Evolutionary conservation across 2,797 vertebrate species (phyloP).

Genomic region (Pseudomugil gertrudae): DNA sequence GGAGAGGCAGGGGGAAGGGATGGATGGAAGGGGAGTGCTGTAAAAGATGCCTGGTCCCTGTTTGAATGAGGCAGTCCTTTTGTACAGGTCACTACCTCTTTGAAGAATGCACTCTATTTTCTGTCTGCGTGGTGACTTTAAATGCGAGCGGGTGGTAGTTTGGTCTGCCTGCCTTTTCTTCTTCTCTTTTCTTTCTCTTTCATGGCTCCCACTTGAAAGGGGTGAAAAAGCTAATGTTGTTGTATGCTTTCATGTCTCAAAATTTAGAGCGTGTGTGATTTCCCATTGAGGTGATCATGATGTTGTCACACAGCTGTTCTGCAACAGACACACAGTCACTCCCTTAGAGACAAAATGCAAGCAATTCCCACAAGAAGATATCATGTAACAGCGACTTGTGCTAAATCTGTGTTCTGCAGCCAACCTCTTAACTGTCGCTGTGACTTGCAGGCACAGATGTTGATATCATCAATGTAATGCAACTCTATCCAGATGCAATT

Average conservation of each 20-base stretch:
- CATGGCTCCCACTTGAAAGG: conserved; percentile 7
- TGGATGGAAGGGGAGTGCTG: conserved; percentile 69
- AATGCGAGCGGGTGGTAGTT: conserved; percentile 28
- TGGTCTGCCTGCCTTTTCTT: conserved; percentile 42
- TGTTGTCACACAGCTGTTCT: conserved; percentile 60
- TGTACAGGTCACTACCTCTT: conserved; percentile 69
- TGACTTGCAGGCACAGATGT: conserved; percentile 64
- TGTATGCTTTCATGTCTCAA: conserved; percentile 32
- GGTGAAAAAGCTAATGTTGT: conserved; percentile 8
- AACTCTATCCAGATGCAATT: conserved; percentile 42
- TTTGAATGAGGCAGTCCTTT: conserved; percentile 68
- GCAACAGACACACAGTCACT: conserved; percentile 60
- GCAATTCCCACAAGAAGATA: conserved; percentile 66
- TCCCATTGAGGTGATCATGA: conserved; percentile 51
- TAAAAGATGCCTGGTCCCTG: conserved; percentile 71
- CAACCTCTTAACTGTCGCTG: conserved; percentile 51
- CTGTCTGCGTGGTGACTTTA: conserved; percentile 29
- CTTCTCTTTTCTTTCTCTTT: background rate
- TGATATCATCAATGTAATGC: conserved; percentile 64
- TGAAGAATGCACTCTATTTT: conserved; percentile 57
- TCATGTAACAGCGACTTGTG: conserved; percentile 68
- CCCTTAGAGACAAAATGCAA: conserved; percentile 62
- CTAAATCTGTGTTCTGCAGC: conserved; percentile 62
- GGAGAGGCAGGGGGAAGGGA: conserved; percentile 80
- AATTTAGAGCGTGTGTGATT: conserved; percentile 41